Conservation (phyloP, 2,113 vertebrate genomes). For the Ptilorrhoa leucosticta region DNA sequence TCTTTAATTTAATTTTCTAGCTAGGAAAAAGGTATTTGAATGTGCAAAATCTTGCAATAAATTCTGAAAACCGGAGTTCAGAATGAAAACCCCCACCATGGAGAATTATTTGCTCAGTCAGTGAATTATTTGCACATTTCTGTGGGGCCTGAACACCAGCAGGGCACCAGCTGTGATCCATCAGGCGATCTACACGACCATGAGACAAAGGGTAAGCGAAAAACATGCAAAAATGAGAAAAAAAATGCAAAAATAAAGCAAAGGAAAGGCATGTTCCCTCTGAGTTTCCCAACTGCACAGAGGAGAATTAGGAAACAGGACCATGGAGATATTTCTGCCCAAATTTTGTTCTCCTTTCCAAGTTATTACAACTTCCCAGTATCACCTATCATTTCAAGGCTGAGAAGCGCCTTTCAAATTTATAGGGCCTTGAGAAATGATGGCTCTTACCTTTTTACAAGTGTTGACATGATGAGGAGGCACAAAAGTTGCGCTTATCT, state of each 20-base stretch:
- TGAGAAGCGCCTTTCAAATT: neutral
- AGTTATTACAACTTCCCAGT: neutral
- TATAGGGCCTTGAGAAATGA: neutral
- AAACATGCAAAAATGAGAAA: neutral
- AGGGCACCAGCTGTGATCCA: neutral
- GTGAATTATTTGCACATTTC: neutral
- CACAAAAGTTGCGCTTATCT: neutral
- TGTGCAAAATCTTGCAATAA: neutral
- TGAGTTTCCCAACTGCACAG: neutral
- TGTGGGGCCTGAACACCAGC: neutral
- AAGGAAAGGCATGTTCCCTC: neutral
- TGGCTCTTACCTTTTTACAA: neutral
- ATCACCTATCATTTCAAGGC: neutral
- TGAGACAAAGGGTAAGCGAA: neutral
- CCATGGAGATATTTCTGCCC: neutral
- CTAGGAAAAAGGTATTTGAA: neutral
- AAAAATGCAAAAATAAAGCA: neutral
- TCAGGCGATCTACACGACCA: neutral
- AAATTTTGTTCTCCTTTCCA: neutral
- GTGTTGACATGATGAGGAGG: neutral
- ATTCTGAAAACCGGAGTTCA: neutral
- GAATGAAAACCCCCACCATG: neutral
- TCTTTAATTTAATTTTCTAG: conserved; percentile 58
- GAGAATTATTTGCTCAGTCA: neutral
- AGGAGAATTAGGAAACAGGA: neutral